Conservation (phyloP, 2,797 vertebrate species). For the Chloroceryle amazona region DNA sequence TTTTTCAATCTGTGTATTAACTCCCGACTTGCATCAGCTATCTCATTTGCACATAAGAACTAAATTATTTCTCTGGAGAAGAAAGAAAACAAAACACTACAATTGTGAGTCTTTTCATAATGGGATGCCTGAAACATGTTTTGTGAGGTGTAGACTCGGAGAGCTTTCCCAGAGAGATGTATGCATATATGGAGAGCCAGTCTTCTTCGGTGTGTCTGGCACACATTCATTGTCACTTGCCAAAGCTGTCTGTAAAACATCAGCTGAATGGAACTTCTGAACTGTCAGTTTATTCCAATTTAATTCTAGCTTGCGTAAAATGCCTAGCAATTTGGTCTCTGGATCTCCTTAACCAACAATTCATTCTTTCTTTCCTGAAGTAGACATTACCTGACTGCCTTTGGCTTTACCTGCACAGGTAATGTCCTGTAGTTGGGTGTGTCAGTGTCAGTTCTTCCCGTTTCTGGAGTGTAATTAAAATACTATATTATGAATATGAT, state of each 20-base stretch:
- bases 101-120: neutral
- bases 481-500: neutral
- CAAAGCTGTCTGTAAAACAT: neutral
- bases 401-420: neutral
- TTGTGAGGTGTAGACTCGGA: neutral
- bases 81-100: neutral
- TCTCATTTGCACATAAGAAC: rapidly evolving
- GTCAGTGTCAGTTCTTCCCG: neutral
- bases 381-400: rapidly evolving
- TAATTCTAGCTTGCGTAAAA: neutral
- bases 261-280: neutral
- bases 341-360: neutral
- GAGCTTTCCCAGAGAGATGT: neutral
- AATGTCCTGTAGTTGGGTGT: neutral
- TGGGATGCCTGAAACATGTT: neutral
- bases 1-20: neutral
- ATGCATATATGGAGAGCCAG: neutral
- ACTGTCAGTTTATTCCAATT: neutral
- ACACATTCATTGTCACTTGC: neutral
- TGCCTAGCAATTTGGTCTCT: neutral
- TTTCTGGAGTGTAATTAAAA: conserved; percentile 12
- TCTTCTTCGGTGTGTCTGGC: neutral
- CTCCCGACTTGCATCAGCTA: neutral
- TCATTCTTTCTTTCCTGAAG: neutral
- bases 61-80: neutral